These are phyloP conservation scores for Archocentrus centrarchus DNA, from an alignment of 2,113 vertebrate species.

Conservation along the genomic window DNA sequence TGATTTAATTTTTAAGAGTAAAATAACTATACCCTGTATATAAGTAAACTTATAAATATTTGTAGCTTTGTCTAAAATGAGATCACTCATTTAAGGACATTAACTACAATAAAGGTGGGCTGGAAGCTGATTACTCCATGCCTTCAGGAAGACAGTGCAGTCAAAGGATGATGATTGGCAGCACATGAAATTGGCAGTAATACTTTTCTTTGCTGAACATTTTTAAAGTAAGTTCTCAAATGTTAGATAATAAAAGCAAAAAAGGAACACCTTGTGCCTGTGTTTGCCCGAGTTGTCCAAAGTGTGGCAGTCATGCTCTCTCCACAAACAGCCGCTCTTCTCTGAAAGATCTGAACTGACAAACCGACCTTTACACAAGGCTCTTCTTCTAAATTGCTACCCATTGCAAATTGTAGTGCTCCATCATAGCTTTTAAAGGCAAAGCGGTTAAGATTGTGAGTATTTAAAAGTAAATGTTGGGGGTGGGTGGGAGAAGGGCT, in stretches of 20 bases:
- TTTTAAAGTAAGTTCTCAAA: not conserved
- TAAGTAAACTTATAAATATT: not conserved
- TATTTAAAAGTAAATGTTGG: constrained; percentile 56
- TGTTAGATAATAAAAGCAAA: not conserved
- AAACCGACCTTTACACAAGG: constrained; percentile 50
- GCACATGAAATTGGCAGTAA: not conserved
- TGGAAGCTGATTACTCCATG: not conserved
- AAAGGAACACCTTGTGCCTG: not conserved
- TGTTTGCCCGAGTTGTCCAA: constrained; percentile 37
- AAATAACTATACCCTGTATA: not conserved
- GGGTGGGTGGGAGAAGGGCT: constrained; percentile 4
- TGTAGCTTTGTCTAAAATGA: not conserved
- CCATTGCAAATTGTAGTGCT: constrained; percentile 55
- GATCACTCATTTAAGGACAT: not conserved
- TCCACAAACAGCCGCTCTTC: not conserved
- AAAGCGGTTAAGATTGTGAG: constrained; percentile 39
- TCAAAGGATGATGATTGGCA: not conserved
- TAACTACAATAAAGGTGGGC: not conserved
- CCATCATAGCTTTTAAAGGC: constrained; percentile 46
- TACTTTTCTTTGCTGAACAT: not conserved
- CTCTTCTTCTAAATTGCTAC: constrained; percentile 49
- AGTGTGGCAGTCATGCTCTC: constrained; percentile 66
- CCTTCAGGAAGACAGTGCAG: not conserved
- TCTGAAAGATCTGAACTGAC: constrained; percentile 25
- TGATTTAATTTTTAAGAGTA: no score